Evolutionary conservation across 2,113 vertebrate species (phyloP).

Genomic region (Indicator indicator): DNA sequence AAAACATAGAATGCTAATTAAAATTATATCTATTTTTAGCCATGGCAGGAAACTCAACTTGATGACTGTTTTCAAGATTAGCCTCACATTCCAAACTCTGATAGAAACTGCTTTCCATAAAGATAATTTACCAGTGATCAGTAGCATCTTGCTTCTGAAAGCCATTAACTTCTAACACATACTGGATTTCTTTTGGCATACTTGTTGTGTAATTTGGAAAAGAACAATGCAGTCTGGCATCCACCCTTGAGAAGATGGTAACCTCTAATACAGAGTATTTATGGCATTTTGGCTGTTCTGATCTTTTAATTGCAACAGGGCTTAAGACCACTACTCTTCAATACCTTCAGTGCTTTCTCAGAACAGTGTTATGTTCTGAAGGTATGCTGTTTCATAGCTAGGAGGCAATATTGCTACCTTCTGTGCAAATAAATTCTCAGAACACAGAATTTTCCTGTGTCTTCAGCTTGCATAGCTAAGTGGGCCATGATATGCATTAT

Average conservation of each 20-base stretch:
- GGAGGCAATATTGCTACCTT: not conserved
- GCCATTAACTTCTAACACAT: not conserved
- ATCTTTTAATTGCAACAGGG: not conserved
- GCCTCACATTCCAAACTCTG: not conserved
- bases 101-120: not conserved
- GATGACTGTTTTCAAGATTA: not conserved
- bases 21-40: not conserved
- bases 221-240: not conserved
- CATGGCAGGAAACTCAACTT: not conserved
- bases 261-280: not conserved
- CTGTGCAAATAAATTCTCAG: not conserved
- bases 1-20: not conserved
- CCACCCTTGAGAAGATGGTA: not conserved
- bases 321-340: not conserved
- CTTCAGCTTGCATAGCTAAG: not conserved
- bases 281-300: not conserved
- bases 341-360: not conserved
- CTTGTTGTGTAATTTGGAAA: not conserved
- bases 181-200: not conserved
- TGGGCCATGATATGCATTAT: not conserved
- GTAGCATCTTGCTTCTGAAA: not conserved
- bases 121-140: not conserved
- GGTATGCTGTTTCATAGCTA: not conserved
- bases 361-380: not conserved
- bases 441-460: not conserved